A percentile compares a stretch with the other conserved stretches of the same genome.
Evolutionary conservation across 2,113 vertebrate genomes (phyloP).

Genomic region (Rhombomys opimus): DNA sequence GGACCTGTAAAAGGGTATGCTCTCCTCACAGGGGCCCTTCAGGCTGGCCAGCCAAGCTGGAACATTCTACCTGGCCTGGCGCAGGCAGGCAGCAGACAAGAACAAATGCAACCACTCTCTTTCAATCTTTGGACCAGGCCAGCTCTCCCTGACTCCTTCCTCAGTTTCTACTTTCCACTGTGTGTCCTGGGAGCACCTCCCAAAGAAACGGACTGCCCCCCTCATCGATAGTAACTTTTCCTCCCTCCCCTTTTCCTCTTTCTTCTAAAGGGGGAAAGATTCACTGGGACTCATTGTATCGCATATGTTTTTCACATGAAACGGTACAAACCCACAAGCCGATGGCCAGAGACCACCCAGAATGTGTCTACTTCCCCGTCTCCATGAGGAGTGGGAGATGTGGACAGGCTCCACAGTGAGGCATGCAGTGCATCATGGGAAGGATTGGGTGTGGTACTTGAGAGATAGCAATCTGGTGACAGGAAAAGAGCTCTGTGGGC

Average conservation of each 20-base stretch:
- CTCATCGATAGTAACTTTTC: background rate
- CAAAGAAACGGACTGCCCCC: background rate
- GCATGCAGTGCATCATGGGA: background rate
- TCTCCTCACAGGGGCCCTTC: background rate
- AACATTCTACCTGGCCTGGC: background rate
- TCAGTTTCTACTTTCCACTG: background rate
- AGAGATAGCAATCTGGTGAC: background rate
- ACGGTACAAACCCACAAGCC: background rate
- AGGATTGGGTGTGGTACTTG: background rate
- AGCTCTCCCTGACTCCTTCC: background rate
- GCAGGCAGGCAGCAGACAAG: rapidly evolving
- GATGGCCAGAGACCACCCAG: background rate
- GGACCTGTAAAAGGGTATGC: background rate
- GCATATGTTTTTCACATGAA: background rate
- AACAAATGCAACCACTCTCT: background rate
- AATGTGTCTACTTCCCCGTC: background rate
- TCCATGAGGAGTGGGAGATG: background rate
- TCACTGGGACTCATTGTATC: background rate
- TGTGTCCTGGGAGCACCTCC: background rate
- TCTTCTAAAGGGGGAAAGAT: background rate
- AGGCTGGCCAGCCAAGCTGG: background rate
- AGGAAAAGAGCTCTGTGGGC: background rate
- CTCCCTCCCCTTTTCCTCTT: background rate
- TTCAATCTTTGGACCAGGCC: background rate
- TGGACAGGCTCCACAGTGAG: background rate